Base-by-base conservation (phyloP, 2,888 invertebrate species). In the Ephialtes manifestator region DNA sequence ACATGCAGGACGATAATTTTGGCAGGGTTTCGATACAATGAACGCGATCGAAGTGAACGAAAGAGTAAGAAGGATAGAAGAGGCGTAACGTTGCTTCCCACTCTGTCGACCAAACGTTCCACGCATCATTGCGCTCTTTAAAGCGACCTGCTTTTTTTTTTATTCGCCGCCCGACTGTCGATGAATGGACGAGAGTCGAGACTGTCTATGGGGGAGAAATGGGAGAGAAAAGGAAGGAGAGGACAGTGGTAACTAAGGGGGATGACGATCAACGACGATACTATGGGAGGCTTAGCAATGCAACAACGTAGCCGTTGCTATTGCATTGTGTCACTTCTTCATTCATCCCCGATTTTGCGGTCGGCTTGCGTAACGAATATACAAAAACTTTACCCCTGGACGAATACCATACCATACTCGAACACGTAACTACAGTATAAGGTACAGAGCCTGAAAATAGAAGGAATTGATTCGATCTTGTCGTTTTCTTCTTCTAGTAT, bases 331-430 rank as follows among this genome's bases (percentile, higher is more conserved):
- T 93, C 93, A 93, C 90, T 93, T 93, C 90, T 92, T 93, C 92
- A 92, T 93, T 93, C 92, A 93, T 92, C 90, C 90, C 92, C 91
- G 94, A 94, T 94, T 94, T 94, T 94, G 94, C 92, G 94, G 94
- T 93, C 89, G 93, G 92, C 92, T 93, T 94, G 94, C 94, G 93
- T 93, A 91, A 91, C 94, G 90, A 94, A 93, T 92, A 89, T 76
- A 89, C 87, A 90, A 88, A 90, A 89, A 87, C 48, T 68, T 53
- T 60, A 63, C 81, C 83, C 83, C 85, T 84, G 85, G 74, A 78
- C 78, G 81, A 70, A 80, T 80, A 79, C 55, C 68, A 75, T 63
- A 51, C 76, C 70, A 74, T 67, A 76, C 67, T 75, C 81, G 74
- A 72, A 65, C 65, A 31, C 48, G 55, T 76, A 51, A 7, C 31